These are phyloP conservation scores for Tachuris rubrigastra DNA, from an alignment of 2,113 vertebrate species.

Conservation along the genomic window DNA sequence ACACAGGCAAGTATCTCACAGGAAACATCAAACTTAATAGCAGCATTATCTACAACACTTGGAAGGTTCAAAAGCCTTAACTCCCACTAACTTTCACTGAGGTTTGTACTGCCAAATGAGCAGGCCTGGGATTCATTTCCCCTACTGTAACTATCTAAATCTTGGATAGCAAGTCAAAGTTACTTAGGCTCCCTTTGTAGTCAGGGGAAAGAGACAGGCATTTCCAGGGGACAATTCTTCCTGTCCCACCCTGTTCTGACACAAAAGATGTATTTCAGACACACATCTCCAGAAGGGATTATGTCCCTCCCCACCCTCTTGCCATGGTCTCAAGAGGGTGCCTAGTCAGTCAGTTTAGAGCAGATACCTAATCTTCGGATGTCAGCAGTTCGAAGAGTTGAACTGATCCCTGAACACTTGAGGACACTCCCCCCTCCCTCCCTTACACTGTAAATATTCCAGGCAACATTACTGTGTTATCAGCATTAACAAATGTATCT, in stretches of 20 bases:
- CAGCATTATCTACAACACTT: slow-evolving; percentile 31
- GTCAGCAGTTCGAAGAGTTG: neutral
- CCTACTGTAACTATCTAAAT: neutral
- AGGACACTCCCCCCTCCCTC: neutral
- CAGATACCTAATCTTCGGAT: neutral
- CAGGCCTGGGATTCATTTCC: slow-evolving; percentile 20
- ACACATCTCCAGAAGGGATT: neutral
- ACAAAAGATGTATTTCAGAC: neutral
- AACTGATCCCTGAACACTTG: neutral
- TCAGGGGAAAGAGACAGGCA: neutral
- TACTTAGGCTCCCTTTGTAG: neutral
- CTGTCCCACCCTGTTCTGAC: neutral
- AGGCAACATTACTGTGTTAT: slow-evolving; percentile 4
- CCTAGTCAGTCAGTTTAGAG: neutral
- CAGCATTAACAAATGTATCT: slow-evolving; percentile 44
- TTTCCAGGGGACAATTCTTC: neutral
- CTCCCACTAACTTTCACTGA: slow-evolving; percentile 27
- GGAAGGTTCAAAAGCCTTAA: slow-evolving; percentile 40
- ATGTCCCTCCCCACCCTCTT: neutral
- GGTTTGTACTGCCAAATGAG: slow-evolving; percentile 22
- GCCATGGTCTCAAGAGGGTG: neutral
- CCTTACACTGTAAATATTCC: neutral
- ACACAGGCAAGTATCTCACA: slow-evolving; percentile 19
- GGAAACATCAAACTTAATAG: slow-evolving; percentile 59
- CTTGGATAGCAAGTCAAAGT: slow-evolving; percentile 17